These are phyloP conservation scores for Diaprepes abbreviatus DNA, from an alignment of 2,888 invertebrate species.

Conservation along the genomic window DNA sequence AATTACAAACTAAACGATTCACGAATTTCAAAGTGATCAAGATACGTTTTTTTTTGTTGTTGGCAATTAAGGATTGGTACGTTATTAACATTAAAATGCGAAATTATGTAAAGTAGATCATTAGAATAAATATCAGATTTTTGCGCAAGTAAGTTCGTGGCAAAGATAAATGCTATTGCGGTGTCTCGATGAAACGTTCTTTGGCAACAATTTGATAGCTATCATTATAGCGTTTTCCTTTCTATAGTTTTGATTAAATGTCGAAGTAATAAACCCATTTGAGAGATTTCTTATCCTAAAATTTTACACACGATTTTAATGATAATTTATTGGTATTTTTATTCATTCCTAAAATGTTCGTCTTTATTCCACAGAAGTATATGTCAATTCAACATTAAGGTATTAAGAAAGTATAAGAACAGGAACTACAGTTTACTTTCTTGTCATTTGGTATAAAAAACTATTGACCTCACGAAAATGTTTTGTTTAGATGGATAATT, in stretches of 20 bases:
- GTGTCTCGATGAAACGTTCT: slow-evolving; percentile 4
- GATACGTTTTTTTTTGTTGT: neutral
- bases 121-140: slow-evolving; percentile 23
- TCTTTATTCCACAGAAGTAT: too few species aligned
- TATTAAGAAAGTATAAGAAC: too few species aligned
- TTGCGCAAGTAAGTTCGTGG: slow-evolving; percentile 25
- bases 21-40: too few species aligned
- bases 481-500: too few species aligned
- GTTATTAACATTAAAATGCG: slow-evolving; percentile 16
- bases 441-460: too few species aligned
- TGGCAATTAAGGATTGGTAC: slow-evolving; percentile 39
- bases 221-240: slow-evolving; percentile 31
- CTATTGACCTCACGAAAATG: too few species aligned
- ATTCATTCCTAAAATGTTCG: too few species aligned
- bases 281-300: slow-evolving; percentile 8
- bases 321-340: neutral
- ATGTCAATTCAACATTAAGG: too few species aligned
- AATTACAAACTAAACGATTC: too few species aligned
- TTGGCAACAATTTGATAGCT: slow-evolving; percentile 23
- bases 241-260: slow-evolving; percentile 30
- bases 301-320: slow-evolving; percentile 4
- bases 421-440: too few species aligned
- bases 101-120: slow-evolving; percentile 18
- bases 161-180: slow-evolving; percentile 9
- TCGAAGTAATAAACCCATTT: slow-evolving; percentile 14